Conservation (phyloP, 2,113 vertebrate genomes). For the Vidua macroura region DNA sequence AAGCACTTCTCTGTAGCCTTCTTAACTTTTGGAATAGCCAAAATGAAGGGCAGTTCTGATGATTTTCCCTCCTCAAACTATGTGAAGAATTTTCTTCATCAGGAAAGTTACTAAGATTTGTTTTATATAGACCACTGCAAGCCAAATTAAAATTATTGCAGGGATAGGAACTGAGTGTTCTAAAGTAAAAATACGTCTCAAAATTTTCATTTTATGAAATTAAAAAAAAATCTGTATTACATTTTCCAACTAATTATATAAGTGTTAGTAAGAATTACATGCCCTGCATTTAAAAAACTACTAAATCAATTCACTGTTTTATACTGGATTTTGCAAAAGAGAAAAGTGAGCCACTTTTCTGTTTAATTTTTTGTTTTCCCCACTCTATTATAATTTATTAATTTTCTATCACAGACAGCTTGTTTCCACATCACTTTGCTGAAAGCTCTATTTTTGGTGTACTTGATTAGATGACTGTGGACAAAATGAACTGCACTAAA, state of each 20-base stretch:
- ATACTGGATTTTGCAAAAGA: not conserved
- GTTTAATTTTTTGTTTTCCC: not conserved
- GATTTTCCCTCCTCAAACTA: not conserved
- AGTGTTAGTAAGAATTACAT: not conserved
- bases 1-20: not conserved
- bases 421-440: not conserved
- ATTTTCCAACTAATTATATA: not conserved
- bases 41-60: not conserved
- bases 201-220: not conserved
- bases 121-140: not conserved
- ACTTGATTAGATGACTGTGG: constrained; percentile 1
- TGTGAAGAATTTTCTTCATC: not conserved
- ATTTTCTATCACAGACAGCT: not conserved
- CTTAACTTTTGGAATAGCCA: not conserved
- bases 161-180: not conserved
- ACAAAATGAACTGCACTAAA: not conserved
- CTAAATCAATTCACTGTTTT: not conserved
- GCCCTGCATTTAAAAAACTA: not conserved
- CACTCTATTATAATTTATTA: not conserved
- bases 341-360: not conserved
- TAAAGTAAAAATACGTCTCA: not conserved
- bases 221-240: not conserved
- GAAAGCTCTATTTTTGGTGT: not conserved
- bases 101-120: not conserved
- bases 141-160: not conserved